phyloP scores from a whole-genome alignment of 2,113 vertebrate genomes.

The Myodes glareolus region DNA sequence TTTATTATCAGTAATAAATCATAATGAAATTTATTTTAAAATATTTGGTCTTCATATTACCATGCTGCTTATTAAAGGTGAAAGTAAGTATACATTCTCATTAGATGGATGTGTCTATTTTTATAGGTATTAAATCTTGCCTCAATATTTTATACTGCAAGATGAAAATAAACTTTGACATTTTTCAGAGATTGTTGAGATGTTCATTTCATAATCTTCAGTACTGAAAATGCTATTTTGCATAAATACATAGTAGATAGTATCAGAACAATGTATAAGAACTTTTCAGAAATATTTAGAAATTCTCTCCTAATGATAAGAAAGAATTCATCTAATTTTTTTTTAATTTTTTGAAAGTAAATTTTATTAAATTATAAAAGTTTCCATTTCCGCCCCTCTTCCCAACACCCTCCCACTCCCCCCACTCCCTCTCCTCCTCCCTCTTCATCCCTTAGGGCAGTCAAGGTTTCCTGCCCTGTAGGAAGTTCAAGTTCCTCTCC shows the following conservation, averaged over 20 bases:
- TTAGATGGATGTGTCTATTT: no score
- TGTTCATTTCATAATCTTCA: neutral
- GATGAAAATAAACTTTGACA: neutral
- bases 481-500: no score
- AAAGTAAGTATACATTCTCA: neutral
- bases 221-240: neutral
- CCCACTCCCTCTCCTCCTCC: no score
- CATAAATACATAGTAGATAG: neutral
- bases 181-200: neutral
- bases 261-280: neutral
- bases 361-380: no score
- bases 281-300: neutral
- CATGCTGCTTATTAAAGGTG: neutral
- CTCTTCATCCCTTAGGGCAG: no score
- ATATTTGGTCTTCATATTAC: neutral
- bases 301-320: neutral
- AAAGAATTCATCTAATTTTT: neutral
- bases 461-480: no score
- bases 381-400: no score
- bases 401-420: no score
- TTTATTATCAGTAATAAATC: neutral
- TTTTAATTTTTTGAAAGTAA: no score
- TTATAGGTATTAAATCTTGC: neutral
- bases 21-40: neutral
- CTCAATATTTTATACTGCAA: neutral